Percentiles rank a stretch among this genome's conserved stretches.
Evolutionary conservation across 2,113 vertebrate species (phyloP).

Genomic region (Argyrosomus japonicus): DNA sequence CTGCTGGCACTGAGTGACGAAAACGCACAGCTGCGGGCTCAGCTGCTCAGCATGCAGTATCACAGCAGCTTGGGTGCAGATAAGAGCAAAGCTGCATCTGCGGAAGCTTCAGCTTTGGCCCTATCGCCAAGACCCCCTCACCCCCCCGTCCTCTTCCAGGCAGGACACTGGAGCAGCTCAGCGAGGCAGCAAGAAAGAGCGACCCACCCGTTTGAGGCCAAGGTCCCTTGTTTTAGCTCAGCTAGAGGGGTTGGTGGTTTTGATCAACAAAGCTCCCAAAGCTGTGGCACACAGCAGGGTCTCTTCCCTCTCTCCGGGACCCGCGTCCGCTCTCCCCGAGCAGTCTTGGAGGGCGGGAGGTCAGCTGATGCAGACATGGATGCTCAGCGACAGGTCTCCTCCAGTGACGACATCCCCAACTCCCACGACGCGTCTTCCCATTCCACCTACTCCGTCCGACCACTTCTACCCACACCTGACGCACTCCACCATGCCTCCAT

Average conservation of each 20-base stretch:
- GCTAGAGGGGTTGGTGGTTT: neutral
- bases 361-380: constrained; percentile 32
- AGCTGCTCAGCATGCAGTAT: constrained; percentile 76
- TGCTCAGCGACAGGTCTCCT: constrained; percentile 58
- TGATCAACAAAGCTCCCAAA: constrained; percentile 2
- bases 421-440: neutral
- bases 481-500: neutral
- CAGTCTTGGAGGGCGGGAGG: neutral
- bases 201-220: neutral
- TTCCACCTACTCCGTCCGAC: neutral
- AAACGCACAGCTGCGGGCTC: constrained; percentile 77
- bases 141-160: constrained; percentile 17
- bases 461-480: constrained; percentile 10
- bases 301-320: neutral
- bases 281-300: constrained; percentile 5
- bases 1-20: constrained; percentile 81
- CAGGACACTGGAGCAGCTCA: constrained; percentile 20
- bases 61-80: constrained; percentile 39
- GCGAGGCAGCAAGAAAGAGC: constrained; percentile 18
- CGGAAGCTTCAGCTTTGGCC: neutral
- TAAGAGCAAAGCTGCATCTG: neutral
- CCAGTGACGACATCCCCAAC: constrained; percentile 45
- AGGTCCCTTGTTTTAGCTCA: constrained; percentile 12
- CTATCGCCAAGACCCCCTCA: neutral
- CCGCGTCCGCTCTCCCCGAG: neutral